Conservation (phyloP, 2,797 vertebrate genomes). For the Acanthurus leucopareius region DNA sequence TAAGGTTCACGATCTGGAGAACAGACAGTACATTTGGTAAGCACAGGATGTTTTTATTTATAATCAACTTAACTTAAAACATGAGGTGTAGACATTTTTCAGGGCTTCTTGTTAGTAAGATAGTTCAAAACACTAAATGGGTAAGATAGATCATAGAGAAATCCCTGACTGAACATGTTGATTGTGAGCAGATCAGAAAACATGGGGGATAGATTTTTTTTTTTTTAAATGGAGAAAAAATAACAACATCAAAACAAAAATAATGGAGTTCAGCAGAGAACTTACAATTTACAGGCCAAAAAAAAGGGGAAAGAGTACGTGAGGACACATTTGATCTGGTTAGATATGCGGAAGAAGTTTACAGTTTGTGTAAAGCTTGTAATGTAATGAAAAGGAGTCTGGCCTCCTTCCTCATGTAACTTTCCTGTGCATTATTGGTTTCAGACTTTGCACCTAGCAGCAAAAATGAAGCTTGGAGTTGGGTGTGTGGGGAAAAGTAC, state of each 20-base stretch:
- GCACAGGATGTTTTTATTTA: neutral
- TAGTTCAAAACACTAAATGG: too few relatives aligned
- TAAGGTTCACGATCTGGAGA: slow-evolving; percentile 97
- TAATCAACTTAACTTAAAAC: too few relatives aligned
- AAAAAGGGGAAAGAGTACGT: neutral
- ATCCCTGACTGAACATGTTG: too few relatives aligned
- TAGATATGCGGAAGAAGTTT: too few relatives aligned
- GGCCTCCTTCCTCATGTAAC: neutral
- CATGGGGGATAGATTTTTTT: too few relatives aligned
- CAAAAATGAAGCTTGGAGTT: neutral
- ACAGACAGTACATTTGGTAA: slow-evolving; percentile 1
- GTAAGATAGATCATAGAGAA: too few relatives aligned
- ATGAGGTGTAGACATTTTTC: too few relatives aligned
- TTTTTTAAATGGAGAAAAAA: neutral
- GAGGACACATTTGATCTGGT: neutral
- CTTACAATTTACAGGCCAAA: neutral
- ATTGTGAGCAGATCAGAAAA: too few relatives aligned
- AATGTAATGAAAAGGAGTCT: neutral
- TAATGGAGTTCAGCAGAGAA: neutral
- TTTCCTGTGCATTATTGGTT: neutral
- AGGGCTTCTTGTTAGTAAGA: too few relatives aligned
- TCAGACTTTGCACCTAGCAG: neutral
- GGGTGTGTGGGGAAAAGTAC: neutral
- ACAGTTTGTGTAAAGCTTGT: neutral
- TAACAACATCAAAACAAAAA: neutral